Conservation (phyloP, 1,140 invertebrate species). For the Vanessa atalanta region DNA sequence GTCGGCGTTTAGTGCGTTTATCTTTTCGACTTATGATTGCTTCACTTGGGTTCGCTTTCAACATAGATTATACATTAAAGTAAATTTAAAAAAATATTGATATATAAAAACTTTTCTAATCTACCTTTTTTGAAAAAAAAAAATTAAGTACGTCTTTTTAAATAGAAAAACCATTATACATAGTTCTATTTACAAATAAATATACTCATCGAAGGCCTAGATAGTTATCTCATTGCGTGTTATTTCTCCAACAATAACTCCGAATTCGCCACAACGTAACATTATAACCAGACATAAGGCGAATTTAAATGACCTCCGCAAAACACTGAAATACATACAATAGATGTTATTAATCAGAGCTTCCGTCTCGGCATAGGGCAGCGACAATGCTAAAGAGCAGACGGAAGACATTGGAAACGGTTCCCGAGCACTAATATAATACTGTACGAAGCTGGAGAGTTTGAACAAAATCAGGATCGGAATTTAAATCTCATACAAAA, state of each 20-base stretch:
- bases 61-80: too few species aligned
- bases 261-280: background rate
- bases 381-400: conserved; percentile 47
- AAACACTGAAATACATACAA: conserved; percentile 23
- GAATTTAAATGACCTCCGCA: conserved; percentile 2
- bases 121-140: too few species aligned
- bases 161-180: too few species aligned
- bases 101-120: too few species aligned
- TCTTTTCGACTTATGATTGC: conserved; percentile 26
- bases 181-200: too few species aligned
- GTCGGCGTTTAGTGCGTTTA: conserved; percentile 57
- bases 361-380: conserved; percentile 45
- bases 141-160: too few species aligned
- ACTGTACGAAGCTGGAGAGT: background rate
- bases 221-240: too few species aligned
- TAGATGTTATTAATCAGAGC: conserved; percentile 31
- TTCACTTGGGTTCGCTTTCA: background rate
- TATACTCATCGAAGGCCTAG: background rate
- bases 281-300: conserved; percentile 2
- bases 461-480: background rate
- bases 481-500: too few species aligned
- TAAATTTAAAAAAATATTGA: too few species aligned
- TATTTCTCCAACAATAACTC: background rate
- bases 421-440: conserved; percentile 32
- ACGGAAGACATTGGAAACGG: conserved; percentile 58